Base-by-base conservation (phyloP, 2,888 invertebrate genomes). In the Dexiosoma caninum region DNA sequence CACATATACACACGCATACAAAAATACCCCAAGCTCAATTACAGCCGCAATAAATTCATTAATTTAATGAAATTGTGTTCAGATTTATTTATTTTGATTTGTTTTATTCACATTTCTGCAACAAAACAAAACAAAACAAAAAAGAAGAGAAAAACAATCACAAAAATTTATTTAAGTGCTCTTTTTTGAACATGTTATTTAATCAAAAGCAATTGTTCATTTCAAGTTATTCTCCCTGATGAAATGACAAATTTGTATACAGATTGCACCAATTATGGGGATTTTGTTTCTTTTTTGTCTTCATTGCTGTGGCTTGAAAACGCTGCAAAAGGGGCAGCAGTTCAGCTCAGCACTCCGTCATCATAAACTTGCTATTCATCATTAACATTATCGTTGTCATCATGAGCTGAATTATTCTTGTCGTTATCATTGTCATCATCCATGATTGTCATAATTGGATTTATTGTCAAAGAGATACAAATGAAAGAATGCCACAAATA, bases 131-230 rank as follows among this genome's bases (percentile, higher is more conserved):
- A 0, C 2, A 27, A 27, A 5, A 5, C 16, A 46, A n/a, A 32
- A 14, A 3, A 62, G 4, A 8, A 19, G 6, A 51, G 3, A 14
- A 55, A 30, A 59, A 40, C 40, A 60, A 51, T 21, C 42, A 59
- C 14, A 51, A 57, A 64, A 44, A 74, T 57, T 74, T 64, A 62
- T 71, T 69, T 49, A 46, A 32, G 74, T 35, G 16, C 42, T 32
- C 23, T 55, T 55, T 72, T 49, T 30, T 60, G 14, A 23, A 12
- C 37, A 49, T 66, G 74, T 83, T 82, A 83, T 83, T 81, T 84
- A 84, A 84, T 83, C 74, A 82, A 77, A 80, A 70, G 59, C 84
- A 83, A 84, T 83, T 83, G 82, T 83, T 84, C 82, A 83, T 84
- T 83, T 84, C 82, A 84, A 82, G 83, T 83, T 81, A 81, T 83